phyloP scores from a whole-genome alignment of 2,797 vertebrate genomes.

The Adelosebastes latens region DNA sequence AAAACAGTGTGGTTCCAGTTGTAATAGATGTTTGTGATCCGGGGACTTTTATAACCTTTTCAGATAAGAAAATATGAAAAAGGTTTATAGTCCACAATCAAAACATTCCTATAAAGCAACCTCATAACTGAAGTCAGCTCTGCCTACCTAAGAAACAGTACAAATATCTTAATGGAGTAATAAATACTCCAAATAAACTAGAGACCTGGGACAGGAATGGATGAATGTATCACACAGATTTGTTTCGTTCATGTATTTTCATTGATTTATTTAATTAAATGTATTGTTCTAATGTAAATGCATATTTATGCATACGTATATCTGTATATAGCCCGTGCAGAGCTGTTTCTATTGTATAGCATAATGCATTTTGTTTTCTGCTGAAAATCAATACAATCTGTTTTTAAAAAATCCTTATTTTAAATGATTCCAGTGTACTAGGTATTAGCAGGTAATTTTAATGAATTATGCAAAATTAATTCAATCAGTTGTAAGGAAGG shows the following conservation, averaged over 20 bases:
- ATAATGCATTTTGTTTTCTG: not conserved
- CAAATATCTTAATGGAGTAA: not conserved
- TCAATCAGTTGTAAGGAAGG: not conserved
- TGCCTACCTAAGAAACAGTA: not conserved
- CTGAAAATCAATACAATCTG: not conserved
- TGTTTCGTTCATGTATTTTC: not conserved
- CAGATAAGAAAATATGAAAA: not conserved
- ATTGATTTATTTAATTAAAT: not conserved
- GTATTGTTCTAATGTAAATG: not conserved
- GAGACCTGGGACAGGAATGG: not conserved
- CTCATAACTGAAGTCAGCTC: not conserved
- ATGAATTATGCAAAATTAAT: not conserved
- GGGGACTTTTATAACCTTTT: not conserved
- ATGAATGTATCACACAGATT: not conserved
- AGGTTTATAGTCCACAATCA: not conserved
- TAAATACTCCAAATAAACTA: not conserved
- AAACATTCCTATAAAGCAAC: not conserved
- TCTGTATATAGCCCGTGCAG: not conserved
- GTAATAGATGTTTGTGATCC: not conserved
- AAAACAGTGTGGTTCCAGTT: not conserved
- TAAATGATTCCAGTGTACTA: not conserved
- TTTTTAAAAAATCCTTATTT: not conserved
- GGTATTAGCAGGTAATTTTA: not conserved
- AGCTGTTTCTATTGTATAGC: not conserved
- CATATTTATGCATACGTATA: not conserved